Evolutionary conservation across 2,113 vertebrate species (phyloP), one percentile per base, ranked within the genome.

Genomic region (Neolamprologus cancellatus): DNA sequence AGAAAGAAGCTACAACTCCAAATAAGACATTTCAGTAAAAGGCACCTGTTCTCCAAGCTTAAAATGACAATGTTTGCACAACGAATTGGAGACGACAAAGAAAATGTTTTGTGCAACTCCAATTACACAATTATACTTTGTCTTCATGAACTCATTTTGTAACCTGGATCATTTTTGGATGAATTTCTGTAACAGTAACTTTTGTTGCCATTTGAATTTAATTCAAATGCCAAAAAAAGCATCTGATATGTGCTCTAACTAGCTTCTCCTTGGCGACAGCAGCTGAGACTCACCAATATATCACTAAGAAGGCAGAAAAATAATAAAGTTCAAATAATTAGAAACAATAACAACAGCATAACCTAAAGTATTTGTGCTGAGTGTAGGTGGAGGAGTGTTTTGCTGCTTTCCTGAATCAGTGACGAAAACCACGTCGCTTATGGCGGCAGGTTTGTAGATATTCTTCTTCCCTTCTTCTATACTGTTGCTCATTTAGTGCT

Each of bases 361-460:
- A 61, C 15, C 18, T 50, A 3, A 84, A 46, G 17, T 8, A 34
- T 76, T 34, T 17, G 17, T 48, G 52, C 30, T 1, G 17, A 34
- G 9, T 7, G 30, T 64, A n/a, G 14, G 39, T 12, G 53, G 18
- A 0, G 6, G 57, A 15, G 48, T 30, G 36, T 52, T 66, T 69
- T 0, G 18, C n/a, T 25, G 30, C 46, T 66, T 52, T 52, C 2
- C 20, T 23, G 18, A 59, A 0, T 46, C 32, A 39, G 18, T 71
- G 5, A 39, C 0, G 1, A 34, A 59, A 69, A 69, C 13, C 20
- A n/a, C 15, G 0, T 8, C 15, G 8, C n/a, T 48, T 32, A 30
- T 18, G 7, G 11, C 6, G n/a, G 80, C 18, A 6, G 0, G 2
- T 8, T 34, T 39, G 17, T 64, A 36, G n/a, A 34, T 36, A 41